Conservation (phyloP, 1,140 invertebrate species). For the Aphelinus certus region DNA sequence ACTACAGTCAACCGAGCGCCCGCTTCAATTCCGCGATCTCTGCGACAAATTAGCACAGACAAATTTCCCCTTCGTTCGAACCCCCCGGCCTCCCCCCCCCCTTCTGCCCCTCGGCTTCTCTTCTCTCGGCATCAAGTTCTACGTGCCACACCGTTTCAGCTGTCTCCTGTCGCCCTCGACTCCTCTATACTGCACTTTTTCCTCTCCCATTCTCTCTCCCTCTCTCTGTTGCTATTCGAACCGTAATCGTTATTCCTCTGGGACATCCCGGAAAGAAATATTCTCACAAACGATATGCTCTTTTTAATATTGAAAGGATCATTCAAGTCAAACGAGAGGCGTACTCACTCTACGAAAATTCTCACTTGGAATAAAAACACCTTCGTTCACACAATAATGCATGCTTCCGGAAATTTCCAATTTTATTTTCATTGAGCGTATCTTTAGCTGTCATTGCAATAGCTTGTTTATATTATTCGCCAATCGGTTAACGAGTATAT, state of each 20-base stretch:
- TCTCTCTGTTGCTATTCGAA: background rate
- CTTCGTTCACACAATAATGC: too few relatives aligned
- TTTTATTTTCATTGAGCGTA: too few relatives aligned
- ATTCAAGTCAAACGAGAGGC: too few relatives aligned
- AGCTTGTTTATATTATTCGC: too few relatives aligned
- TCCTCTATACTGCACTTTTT: background rate
- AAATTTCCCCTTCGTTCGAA: conserved; percentile 53
- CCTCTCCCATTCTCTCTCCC: background rate
- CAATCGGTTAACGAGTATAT: too few relatives aligned
- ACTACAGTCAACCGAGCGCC: conserved; percentile 53
- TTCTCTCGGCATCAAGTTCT: conserved; percentile 4
- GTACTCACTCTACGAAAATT: too few relatives aligned
- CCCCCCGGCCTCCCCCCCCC: background rate
- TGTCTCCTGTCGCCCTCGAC: conserved; percentile 8
- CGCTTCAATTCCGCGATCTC: conserved; percentile 57
- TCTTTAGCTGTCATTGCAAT: too few relatives aligned
- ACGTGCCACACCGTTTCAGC: conserved; percentile 3
- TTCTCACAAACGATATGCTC: too few relatives aligned
- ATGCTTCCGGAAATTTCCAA: too few relatives aligned
- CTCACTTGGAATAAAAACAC: too few relatives aligned
- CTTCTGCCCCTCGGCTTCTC: background rate
- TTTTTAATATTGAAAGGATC: too few relatives aligned
- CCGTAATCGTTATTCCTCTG: conserved; percentile 38
- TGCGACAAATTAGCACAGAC: conserved; percentile 59
- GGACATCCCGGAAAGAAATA: background rate